Percentiles rank a stretch among this genome's conserved stretches.
phyloP scores from a whole-genome alignment of 2,888 invertebrate species.

The Thereva unica region DNA sequence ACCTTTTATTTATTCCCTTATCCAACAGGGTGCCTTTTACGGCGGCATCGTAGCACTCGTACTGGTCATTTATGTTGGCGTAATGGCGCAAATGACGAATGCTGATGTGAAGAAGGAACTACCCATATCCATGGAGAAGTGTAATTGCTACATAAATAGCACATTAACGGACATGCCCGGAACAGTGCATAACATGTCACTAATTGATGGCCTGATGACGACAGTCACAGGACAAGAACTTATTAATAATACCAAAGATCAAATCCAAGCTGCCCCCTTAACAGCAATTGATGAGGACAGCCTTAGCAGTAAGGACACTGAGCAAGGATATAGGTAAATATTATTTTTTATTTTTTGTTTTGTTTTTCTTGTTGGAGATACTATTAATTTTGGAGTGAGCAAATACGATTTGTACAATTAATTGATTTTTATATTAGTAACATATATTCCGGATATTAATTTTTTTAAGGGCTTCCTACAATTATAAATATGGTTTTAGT shows the following conservation, averaged over 20 bases:
- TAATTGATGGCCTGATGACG: constrained; percentile 5
- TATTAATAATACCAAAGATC: not conserved
- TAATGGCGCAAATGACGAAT: constrained; percentile 53
- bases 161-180: not conserved
- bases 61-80: constrained; percentile 56
- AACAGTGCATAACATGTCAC: constrained; percentile 2
- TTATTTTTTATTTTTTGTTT: too few relatives aligned
- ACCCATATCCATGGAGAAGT: constrained; percentile 49
- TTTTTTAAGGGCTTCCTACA: too few relatives aligned
- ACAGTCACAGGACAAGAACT: not conserved
- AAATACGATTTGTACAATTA: too few relatives aligned
- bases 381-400: too few relatives aligned
- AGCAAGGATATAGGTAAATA: constrained; percentile 7
- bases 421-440: too few relatives aligned
- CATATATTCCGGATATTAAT: too few relatives aligned
- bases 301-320: not conserved
- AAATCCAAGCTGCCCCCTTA: not conserved
- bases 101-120: constrained; percentile 47
- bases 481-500: too few relatives aligned
- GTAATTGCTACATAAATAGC: constrained; percentile 51
- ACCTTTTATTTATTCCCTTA: constrained; percentile 15
- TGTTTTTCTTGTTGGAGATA: too few relatives aligned
- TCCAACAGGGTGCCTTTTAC: constrained; percentile 53
- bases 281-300: not conserved
- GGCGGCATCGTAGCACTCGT: constrained; percentile 53